Evolutionary conservation across 2,888 invertebrate genomes (phyloP).

Genomic region (Ischnus inquisitorius): DNA sequence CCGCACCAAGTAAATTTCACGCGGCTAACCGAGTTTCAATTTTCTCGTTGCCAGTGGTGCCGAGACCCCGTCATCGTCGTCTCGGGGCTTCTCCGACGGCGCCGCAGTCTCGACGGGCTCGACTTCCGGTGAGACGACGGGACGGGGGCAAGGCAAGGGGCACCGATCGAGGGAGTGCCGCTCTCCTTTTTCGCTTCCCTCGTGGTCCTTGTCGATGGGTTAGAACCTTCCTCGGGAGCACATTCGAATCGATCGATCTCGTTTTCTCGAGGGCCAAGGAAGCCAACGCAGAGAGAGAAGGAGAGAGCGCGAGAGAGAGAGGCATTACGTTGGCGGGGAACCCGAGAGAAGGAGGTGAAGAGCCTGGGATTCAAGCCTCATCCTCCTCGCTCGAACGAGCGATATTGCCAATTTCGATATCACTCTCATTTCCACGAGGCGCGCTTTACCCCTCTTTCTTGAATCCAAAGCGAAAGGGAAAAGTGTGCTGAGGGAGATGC

Average conservation of each 20-base stretch:
- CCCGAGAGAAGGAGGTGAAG: conserved; percentile 50
- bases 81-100: conserved; percentile 41
- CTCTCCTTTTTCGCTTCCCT: conserved; percentile 35
- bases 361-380: conserved; percentile 50
- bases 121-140: conserved; percentile 65
- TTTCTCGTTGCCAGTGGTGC: conserved; percentile 52
- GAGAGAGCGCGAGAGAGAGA: conserved; percentile 34
- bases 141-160: neutral
- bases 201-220: conserved; percentile 50
- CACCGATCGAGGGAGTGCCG: conserved; percentile 61
- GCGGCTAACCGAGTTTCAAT: conserved; percentile 67
- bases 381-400: conserved; percentile 65
- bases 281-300: conserved; percentile 3
- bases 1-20: conserved; percentile 50
- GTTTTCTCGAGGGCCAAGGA: conserved; percentile 30
- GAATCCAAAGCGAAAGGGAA: conserved; percentile 43
- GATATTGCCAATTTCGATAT: conserved; percentile 83
- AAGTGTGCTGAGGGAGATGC: conserved; percentile 20
- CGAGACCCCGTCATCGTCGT: conserved; percentile 32
- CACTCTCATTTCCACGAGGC: conserved; percentile 78
- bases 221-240: conserved; percentile 52
- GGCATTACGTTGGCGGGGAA: conserved; percentile 25
- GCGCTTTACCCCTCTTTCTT: conserved; percentile 58
- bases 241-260: conserved; percentile 71
- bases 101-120: conserved; percentile 64